Conservation (phyloP, 2,888 invertebrate genomes). For the Entomobrya multifasciata region DNA sequence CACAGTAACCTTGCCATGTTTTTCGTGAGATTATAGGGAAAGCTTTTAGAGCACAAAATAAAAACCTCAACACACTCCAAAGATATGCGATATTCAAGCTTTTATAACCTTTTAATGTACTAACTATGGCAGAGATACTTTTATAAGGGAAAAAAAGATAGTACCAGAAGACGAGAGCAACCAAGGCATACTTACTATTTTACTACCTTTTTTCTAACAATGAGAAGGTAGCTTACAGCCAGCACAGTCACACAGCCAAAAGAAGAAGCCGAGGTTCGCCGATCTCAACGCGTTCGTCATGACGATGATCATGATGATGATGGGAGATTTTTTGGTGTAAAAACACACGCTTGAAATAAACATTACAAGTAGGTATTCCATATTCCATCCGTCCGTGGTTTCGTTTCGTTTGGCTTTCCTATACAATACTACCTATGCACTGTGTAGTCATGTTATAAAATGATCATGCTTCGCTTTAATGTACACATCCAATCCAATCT, state of each 20-base stretch:
- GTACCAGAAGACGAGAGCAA: too few species aligned
- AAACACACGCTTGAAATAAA: background rate
- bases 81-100: background rate
- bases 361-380: conserved; percentile 23
- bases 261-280: conserved; percentile 66
- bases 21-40: background rate
- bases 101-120: conserved; percentile 18
- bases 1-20: conserved; percentile 69
- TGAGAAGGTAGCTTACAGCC: conserved; percentile 49
- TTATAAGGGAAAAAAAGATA: too few species aligned
- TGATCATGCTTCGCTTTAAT: background rate
- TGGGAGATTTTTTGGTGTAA: conserved; percentile 17
- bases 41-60: background rate
- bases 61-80: background rate
- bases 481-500: conserved; percentile 24
- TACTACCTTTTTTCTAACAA: conserved; percentile 43
- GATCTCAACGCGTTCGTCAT: conserved; percentile 57
- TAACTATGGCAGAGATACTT: too few species aligned
- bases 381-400: background rate
- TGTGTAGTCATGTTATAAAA: background rate
- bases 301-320: conserved; percentile 24
- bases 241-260: too few species aligned
- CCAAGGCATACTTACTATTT: too few species aligned
- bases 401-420: too few species aligned
- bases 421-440: too few species aligned